Percentiles rank a stretch among this genome's conserved stretches.
Evolutionary conservation across 1,140 invertebrate genomes (phyloP).

Genomic region (Trichoplusia ni): DNA sequence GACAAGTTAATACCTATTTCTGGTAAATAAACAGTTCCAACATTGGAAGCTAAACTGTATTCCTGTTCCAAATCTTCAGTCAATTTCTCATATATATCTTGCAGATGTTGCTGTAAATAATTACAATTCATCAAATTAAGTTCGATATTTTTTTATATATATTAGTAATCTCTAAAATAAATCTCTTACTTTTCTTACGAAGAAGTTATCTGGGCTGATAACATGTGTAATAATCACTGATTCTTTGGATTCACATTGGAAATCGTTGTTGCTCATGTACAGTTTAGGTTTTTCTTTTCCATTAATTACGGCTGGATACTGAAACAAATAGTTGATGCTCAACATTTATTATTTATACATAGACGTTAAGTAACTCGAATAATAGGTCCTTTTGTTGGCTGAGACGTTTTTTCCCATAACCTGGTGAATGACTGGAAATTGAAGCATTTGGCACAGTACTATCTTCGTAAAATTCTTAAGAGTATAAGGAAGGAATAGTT

Average conservation of each 20-base stretch:
- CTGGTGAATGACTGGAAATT: no score
- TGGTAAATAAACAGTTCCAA: slow-evolving; percentile 62
- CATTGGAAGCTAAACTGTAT: slow-evolving; percentile 50
- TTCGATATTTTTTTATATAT: not conserved
- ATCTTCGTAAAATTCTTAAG: no score
- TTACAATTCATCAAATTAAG: not conserved
- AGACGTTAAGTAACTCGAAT: no score
- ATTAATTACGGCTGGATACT: slow-evolving; percentile 56
- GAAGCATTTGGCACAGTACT: no score
- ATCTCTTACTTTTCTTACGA: slow-evolving; percentile 66
- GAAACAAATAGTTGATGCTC: no score
- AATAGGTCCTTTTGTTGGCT: no score
- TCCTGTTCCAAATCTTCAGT: slow-evolving; percentile 64
- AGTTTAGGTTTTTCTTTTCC: slow-evolving; percentile 57
- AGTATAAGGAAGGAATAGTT: no score
- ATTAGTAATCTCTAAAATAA: not conserved
- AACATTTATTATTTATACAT: no score
- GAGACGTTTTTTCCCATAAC: no score
- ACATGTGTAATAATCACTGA: slow-evolving; percentile 66
- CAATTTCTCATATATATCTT: slow-evolving; percentile 59
- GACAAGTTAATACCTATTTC: slow-evolving; percentile 72
- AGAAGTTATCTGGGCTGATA: slow-evolving; percentile 67
- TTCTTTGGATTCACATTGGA: slow-evolving; percentile 54
- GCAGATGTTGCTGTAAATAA: slow-evolving; percentile 55
- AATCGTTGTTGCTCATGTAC: slow-evolving; percentile 54